Evolutionary conservation across 2,888 invertebrate species (phyloP), one percentile per base, ranked within the genome.

Genomic region (Limenitis camilla): DNA sequence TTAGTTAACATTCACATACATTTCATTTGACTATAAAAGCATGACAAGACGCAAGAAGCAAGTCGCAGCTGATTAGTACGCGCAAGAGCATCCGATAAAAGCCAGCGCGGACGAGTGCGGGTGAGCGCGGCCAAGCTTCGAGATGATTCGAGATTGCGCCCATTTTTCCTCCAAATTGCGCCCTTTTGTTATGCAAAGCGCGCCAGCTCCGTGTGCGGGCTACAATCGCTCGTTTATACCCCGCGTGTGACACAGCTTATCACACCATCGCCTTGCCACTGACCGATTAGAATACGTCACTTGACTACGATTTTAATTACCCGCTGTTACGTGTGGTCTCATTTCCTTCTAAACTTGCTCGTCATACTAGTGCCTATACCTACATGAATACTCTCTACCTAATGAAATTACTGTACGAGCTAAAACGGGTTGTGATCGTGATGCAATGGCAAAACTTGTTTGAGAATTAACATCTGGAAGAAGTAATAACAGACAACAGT

Each of bases 111-210:
- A 66, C 72, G 71, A 74, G 71, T 65, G 63, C 64, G 55, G 58
- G 19, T 19, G 19, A 19, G 19, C 19, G 19, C 19, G 19, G 19
- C 19, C 19, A 19, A 19, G 19, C 19, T 19, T 64, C 67, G 72
- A 81, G 79, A 79, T 78, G 71, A 70, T 66, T 68, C 69, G 67
- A 79, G 81, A 83, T 83, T 80, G 83, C 64, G 73, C 67, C 79
- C 82, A 85, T 87, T 85, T 86, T 83, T 82, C 84, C 72, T 82
- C 85, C 85, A 85, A 87, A 87, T 85, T 87, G 84, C 83, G 74
- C 74, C 77, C 81, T 86, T 45, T 87, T 87, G 85, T 87, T 82
- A 86, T 85, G 86, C 86, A 85, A 85, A 86, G 84, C 80, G 83
- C 79, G 81, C 74, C 71, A 68, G 76, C 85, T 78, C 85, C 77